These are phyloP conservation scores for Spodoptera frugiperda DNA, from an alignment of 1,140 invertebrate species.

Conservation along the genomic window DNA sequence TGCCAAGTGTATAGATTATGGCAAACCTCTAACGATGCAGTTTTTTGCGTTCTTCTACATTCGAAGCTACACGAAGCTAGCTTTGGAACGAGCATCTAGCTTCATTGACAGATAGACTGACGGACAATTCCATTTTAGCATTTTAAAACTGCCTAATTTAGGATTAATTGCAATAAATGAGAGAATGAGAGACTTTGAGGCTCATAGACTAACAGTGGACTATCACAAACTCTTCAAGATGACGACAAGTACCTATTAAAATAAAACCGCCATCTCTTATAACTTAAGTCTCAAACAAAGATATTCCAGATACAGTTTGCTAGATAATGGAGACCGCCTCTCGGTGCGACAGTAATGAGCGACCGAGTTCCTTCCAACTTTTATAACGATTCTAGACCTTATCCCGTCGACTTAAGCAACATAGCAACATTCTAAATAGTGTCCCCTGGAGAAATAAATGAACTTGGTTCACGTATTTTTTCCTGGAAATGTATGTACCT, in stretches of 20 bases:
- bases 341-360: slow-evolving; percentile 35
- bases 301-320: slow-evolving; percentile 38
- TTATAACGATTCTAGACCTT: slow-evolving; percentile 30
- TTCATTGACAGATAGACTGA: too few relatives aligned
- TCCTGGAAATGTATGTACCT: not conserved
- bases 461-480: slow-evolving; percentile 20
- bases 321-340: slow-evolving; percentile 36
- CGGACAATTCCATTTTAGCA: too few relatives aligned
- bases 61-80: too few relatives aligned
- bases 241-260: not conserved
- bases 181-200: too few relatives aligned
- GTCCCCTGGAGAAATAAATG: slow-evolving; percentile 15
- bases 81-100: too few relatives aligned
- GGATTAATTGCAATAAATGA: too few relatives aligned
- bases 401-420: not conserved
- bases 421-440: not conserved
- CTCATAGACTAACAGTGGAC: too few relatives aligned
- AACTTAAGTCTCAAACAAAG: not conserved
- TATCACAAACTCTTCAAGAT: too few relatives aligned
- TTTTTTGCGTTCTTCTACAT: too few relatives aligned
- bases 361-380: not conserved
- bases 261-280: slow-evolving; percentile 6
- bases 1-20: too few relatives aligned
- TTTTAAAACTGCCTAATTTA: too few relatives aligned
- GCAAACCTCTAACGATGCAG: too few relatives aligned